A percentile compares a stretch with the other conserved stretches of the same genome.
These are phyloP conservation scores for Athalia circularis DNA, from an alignment of 2,888 invertebrate genomes.

Conservation along the genomic window DNA sequence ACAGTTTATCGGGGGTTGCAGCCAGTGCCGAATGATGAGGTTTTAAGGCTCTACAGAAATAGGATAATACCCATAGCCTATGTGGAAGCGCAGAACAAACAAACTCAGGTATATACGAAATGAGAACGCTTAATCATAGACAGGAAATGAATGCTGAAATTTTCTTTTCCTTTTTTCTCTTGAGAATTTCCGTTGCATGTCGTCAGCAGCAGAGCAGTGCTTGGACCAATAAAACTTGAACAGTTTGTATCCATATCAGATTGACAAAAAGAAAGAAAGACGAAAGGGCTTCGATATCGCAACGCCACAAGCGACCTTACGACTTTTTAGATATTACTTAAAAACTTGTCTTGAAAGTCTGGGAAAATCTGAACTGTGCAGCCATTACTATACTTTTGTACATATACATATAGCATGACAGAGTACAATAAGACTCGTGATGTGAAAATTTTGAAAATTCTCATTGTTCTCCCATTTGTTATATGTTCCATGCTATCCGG, in stretches of 20 bases:
- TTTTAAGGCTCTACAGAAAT: conserved; percentile 89
- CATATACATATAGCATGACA: not conserved
- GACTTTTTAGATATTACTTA: not conserved
- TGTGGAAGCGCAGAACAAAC: conserved; percentile 87
- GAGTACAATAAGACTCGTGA: not conserved
- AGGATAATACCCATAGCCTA: conserved; percentile 91
- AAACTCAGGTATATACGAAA: conserved; percentile 79
- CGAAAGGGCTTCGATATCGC: too few species aligned
- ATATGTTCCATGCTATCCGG: conserved; percentile 14
- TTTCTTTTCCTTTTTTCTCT: not conserved
- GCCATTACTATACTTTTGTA: too few species aligned
- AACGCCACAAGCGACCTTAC: too few species aligned
- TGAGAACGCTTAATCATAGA: not conserved
- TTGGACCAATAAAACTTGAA: not conserved
- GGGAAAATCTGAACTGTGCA: too few species aligned
- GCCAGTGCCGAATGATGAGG: conserved; percentile 89
- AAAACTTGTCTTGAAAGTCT: conserved; percentile 6
- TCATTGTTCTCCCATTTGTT: conserved; percentile 5
- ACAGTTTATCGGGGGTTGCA: conserved; percentile 93
- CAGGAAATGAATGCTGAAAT: conserved; percentile 3
- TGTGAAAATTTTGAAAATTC: conserved; percentile 19
- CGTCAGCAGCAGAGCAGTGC: not conserved
- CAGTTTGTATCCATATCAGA: not conserved
- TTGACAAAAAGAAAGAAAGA: not conserved
- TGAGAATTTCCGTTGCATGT: not conserved